Percentiles rank a stretch among this genome's conserved stretches.
These are phyloP conservation scores for Siphamia tubifer DNA, from an alignment of 2,113 vertebrate species.

Conservation along the genomic window DNA sequence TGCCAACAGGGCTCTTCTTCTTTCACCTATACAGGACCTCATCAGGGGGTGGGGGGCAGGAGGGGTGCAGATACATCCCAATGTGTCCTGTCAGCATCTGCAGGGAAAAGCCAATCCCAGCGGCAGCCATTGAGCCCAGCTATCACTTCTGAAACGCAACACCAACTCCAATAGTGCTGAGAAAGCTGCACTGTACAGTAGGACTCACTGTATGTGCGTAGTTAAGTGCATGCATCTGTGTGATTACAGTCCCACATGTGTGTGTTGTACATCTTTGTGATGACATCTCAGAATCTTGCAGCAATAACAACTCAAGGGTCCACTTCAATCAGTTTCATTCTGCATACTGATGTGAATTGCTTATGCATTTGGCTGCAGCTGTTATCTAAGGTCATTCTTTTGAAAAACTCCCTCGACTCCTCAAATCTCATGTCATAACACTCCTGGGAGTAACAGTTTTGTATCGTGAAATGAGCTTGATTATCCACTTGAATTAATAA, in stretches of 20 bases:
- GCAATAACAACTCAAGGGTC: slow-evolving; percentile 26
- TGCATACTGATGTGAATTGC: slow-evolving; percentile 13
- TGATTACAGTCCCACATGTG: not conserved
- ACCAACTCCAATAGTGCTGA: slow-evolving; percentile 73
- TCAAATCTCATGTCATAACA: slow-evolving; percentile 15
- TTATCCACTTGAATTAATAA: slow-evolving; percentile 38
- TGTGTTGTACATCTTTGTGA: slow-evolving; percentile 11
- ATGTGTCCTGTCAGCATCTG: slow-evolving; percentile 64
- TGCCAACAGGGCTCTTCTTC: slow-evolving; percentile 16
- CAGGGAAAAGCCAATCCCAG: slow-evolving; percentile 44
- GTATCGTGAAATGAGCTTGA: slow-evolving; percentile 22
- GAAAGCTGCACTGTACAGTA: slow-evolving; percentile 39
- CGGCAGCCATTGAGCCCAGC: slow-evolving; percentile 38
- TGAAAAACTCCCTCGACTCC: slow-evolving; percentile 8
- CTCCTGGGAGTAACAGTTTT: slow-evolving; percentile 11
- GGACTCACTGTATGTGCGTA: not conserved
- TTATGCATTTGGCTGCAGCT: slow-evolving; percentile 6
- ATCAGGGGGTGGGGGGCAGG: not conserved
- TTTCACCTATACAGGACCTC: slow-evolving; percentile 27
- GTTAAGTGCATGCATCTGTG: not conserved
- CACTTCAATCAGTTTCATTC: slow-evolving; percentile 21
- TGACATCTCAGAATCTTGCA: slow-evolving; percentile 1
- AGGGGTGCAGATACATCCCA: slow-evolving; percentile 13
- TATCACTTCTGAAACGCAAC: slow-evolving; percentile 66
- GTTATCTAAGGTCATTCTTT: slow-evolving; percentile 19